Percentiles rank a stretch among this genome's conserved stretches.
Evolutionary conservation across 2,888 invertebrate species (phyloP).

Genomic region (Oligia fasciuncula): DNA sequence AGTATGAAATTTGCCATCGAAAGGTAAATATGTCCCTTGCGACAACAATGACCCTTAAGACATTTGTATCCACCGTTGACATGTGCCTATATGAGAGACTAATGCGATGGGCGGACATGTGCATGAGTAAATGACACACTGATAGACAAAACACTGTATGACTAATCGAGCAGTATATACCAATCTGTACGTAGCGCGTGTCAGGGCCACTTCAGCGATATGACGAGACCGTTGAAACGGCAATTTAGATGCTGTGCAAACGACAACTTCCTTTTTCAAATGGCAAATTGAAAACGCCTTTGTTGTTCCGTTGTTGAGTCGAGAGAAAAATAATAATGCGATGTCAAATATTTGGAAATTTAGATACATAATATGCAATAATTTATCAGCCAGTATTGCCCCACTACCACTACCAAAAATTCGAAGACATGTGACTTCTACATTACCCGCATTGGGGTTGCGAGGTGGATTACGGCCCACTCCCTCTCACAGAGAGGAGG

Average conservation of each 20-base stretch:
- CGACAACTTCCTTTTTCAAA: constrained; percentile 79
- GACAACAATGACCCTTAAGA: not conserved
- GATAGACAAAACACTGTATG: constrained; percentile 70
- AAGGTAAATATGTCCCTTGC: too few relatives aligned
- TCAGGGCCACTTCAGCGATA: constrained; percentile 74
- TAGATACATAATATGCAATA: not conserved
- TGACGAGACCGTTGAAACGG: constrained; percentile 72
- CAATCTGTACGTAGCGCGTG: constrained; percentile 72
- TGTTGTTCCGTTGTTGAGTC: constrained; percentile 54
- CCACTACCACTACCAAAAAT: too few relatives aligned
- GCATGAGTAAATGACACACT: constrained; percentile 64
- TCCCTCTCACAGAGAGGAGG: not conserved
- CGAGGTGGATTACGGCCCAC: not conserved
- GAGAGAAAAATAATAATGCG: constrained; percentile 21
- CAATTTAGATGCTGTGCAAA: constrained; percentile 80
- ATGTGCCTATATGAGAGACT: constrained; percentile 13
- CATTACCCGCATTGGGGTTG: not conserved
- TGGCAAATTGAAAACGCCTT: constrained; percentile 68
- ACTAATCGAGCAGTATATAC: constrained; percentile 68
- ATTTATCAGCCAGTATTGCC: not conserved
- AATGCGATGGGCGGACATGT: constrained; percentile 59
- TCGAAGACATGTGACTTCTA: not conserved
- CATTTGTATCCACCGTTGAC: not conserved
- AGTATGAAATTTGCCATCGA: not conserved
- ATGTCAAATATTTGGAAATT: constrained; percentile 10